phyloP scores from a whole-genome alignment of 2,888 invertebrate genomes.

The Brenthis daphne region DNA sequence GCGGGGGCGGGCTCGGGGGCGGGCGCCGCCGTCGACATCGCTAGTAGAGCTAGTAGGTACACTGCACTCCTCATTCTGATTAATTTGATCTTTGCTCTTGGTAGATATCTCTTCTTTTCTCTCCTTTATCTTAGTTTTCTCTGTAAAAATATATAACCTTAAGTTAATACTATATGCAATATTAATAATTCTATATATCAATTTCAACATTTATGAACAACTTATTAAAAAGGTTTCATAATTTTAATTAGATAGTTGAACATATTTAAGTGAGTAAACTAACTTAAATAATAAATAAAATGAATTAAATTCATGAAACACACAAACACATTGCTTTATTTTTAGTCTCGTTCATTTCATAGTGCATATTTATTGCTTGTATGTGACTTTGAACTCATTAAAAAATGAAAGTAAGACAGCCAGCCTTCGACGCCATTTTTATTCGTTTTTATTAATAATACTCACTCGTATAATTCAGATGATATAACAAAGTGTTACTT shows the following conservation, averaged over 20 bases:
- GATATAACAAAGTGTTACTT: no score
- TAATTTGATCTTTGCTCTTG: slow-evolving; percentile 17
- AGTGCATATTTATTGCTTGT: slow-evolving; percentile 3
- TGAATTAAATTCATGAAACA: no score
- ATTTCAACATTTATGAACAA: no score
- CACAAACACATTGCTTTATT: no score
- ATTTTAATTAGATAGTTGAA: no score
- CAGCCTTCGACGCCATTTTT: slow-evolving; percentile 35
- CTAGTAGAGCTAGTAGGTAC: slow-evolving; percentile 52
- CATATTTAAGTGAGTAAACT: no score
- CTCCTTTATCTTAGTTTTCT: background rate
- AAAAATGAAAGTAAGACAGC: slow-evolving; percentile 39
- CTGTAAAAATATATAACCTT: slow-evolving; percentile 5
- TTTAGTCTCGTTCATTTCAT: background rate
- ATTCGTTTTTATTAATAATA: slow-evolving; percentile 31
- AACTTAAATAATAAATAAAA: no score
- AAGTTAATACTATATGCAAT: no score
- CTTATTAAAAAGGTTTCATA: no score
- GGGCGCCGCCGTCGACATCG: slow-evolving; percentile 47
- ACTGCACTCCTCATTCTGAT: slow-evolving; percentile 56
- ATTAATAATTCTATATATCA: no score
- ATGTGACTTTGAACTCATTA: slow-evolving; percentile 41
- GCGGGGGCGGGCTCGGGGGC: slow-evolving; percentile 44
- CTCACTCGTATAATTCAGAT: no score
- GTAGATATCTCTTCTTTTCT: slow-evolving; percentile 10